phyloP scores from a whole-genome alignment of 2,113 vertebrate genomes.

The Myiozetetes cayanensis region DNA sequence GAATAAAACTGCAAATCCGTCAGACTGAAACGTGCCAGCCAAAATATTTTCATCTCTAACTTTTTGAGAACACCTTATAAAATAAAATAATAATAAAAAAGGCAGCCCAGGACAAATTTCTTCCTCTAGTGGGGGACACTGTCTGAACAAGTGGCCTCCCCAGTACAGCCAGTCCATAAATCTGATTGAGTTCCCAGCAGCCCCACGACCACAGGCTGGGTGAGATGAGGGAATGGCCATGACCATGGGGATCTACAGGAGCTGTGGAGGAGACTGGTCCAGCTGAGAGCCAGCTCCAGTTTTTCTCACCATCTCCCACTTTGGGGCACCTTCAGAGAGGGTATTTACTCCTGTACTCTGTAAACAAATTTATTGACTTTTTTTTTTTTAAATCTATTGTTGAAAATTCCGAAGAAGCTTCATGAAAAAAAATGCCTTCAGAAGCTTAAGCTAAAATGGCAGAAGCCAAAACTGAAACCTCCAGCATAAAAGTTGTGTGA shows the following conservation, averaged over 20 bases:
- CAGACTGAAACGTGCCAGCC: background rate
- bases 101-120: background rate
- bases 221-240: background rate
- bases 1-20: background rate
- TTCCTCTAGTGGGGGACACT: background rate
- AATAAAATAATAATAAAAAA: background rate
- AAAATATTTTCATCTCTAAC: background rate
- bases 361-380: background rate
- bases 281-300: background rate
- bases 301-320: background rate
- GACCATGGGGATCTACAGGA: accelerated
- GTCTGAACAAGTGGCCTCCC: background rate
- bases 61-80: background rate
- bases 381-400: background rate
- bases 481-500: background rate
- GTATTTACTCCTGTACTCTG: background rate
- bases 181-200: background rate
- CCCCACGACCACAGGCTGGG: background rate
- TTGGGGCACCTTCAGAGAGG: background rate
- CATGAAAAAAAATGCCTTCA: background rate
- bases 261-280: background rate
- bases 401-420: background rate
- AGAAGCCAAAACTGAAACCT: background rate
- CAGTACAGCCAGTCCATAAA: background rate
- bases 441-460: background rate